These are phyloP conservation scores for Drosophila tristis DNA, from an alignment of 1,140 invertebrate species.

Conservation along the genomic window DNA sequence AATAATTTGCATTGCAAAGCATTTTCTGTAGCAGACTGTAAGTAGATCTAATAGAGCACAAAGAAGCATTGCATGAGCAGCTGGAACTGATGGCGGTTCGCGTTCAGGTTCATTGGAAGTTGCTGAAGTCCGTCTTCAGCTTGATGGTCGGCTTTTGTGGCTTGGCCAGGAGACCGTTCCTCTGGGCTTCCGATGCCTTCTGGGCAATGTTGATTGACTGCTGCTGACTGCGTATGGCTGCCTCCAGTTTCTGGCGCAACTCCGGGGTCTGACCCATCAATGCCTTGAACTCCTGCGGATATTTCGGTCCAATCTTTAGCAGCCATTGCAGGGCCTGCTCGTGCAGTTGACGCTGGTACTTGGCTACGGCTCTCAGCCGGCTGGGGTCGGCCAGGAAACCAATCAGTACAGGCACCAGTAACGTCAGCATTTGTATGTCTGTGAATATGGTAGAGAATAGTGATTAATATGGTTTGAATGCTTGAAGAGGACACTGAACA, in stretches of 20 bases:
- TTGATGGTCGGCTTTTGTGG: conserved; percentile 93
- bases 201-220: conserved; percentile 85
- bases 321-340: conserved; percentile 94
- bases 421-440: conserved; percentile 95
- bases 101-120: conserved; percentile 87
- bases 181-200: conserved; percentile 83
- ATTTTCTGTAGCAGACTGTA: conserved; percentile 17
- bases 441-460: conserved; percentile 42
- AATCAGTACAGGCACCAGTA: conserved; percentile 95
- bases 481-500: conserved; percentile 11
- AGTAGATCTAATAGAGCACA: conserved; percentile 1
- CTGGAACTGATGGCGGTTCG: conserved; percentile 14
- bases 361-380: conserved; percentile 87
- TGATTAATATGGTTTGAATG: background rate
- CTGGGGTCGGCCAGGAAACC: conserved; percentile 91
- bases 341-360: conserved; percentile 90
- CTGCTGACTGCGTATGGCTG: conserved; percentile 92
- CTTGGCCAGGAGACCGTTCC: conserved; percentile 83
- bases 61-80: conserved; percentile 19
- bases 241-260: conserved; percentile 92
- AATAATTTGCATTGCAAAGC: conserved; percentile 36
- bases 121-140: conserved; percentile 98
- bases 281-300: conserved; percentile 96
- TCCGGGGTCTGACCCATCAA: conserved; percentile 93
- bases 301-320: conserved; percentile 95